Base-by-base conservation (phyloP, 2,888 invertebrate genomes). In the Scaptomyza tumidula region DNA sequence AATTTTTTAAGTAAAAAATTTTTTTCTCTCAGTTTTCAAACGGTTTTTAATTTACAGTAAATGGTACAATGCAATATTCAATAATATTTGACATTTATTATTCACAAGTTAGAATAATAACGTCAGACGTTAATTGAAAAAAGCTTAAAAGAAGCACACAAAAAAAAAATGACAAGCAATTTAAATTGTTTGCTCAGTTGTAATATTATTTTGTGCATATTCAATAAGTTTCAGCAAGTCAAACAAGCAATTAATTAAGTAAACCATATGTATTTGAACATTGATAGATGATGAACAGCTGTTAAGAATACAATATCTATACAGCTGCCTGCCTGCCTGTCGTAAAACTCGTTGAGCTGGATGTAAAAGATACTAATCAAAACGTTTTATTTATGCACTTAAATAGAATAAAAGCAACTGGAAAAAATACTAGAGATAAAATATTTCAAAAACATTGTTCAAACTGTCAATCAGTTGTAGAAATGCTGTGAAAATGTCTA, bases 231-330 rank as follows among this genome's bases (percentile, higher is more conserved):
- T 52, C 37, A 35, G 35, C 46, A 46, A 31, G 41, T n/a, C 58
- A 53, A 52, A 11, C 54, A 19, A 37, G 52, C 41, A 54, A 58
- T 62, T 55, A 69, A 63, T 63, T 37, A 10, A 37, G 35, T 24
- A 62, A 61, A 46, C 75, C 45, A 70, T 31, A 24, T 27, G 52
- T 39, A 39, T 62, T 33, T 14, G 6, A 48, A 56, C 43, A 31
- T 44, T 64, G 73, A 73, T 74, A 70, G 49, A 74, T 73, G 64
- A 64, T 54, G 43, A 60, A 65, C 44, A 55, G 9, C 39, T 70
- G 71, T 66, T 71, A 66, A 65, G 46, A 70, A 70, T 19, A 19
- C 10, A 57, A 57, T 31, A 35, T 27, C 43, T 33, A 41, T 29
- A 31, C 9, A 35, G 52, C 39, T 44, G 35, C 35, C 35, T 55